Evolutionary conservation across 2,113 vertebrate genomes (phyloP).

Genomic region (Paracanthobrama guichenoti): DNA sequence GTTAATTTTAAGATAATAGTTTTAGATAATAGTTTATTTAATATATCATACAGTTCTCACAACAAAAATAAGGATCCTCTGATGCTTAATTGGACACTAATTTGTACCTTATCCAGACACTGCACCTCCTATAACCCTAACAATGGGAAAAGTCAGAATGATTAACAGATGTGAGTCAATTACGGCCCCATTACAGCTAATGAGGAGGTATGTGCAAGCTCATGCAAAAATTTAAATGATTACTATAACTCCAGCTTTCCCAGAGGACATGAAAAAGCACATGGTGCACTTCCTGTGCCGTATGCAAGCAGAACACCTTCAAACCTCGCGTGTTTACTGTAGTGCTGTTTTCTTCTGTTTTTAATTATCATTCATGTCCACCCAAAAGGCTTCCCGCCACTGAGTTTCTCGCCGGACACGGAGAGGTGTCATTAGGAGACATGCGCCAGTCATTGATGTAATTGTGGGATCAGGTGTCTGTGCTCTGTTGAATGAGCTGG

Average conservation of each 20-base stretch:
- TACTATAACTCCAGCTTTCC: slow-evolving; percentile 27
- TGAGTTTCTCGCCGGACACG: neutral
- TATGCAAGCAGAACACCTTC: neutral
- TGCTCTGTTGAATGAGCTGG: slow-evolving; percentile 22
- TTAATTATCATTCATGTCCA: neutral
- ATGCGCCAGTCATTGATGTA: slow-evolving; percentile 11
- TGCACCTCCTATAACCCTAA: neutral
- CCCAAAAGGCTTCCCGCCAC: neutral
- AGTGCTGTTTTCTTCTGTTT: neutral
- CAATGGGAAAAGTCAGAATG: slow-evolving; percentile 27
- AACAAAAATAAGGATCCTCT: neutral
- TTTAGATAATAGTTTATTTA: neutral
- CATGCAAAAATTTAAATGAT: neutral
- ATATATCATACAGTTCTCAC: neutral
- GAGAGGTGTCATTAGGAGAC: neutral
- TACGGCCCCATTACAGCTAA: neutral
- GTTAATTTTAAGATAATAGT: neutral
- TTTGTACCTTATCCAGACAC: neutral
- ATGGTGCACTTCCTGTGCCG: neutral
- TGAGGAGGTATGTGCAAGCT: slow-evolving; percentile 15
- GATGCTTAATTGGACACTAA: slow-evolving; percentile 1
- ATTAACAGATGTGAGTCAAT: slow-evolving; percentile 20
- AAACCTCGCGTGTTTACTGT: neutral
- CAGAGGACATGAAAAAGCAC: neutral
- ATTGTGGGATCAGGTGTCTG: slow-evolving; percentile 28